Conservation (phyloP, 2,113 vertebrate genomes). For the Lagopus muta region DNA sequence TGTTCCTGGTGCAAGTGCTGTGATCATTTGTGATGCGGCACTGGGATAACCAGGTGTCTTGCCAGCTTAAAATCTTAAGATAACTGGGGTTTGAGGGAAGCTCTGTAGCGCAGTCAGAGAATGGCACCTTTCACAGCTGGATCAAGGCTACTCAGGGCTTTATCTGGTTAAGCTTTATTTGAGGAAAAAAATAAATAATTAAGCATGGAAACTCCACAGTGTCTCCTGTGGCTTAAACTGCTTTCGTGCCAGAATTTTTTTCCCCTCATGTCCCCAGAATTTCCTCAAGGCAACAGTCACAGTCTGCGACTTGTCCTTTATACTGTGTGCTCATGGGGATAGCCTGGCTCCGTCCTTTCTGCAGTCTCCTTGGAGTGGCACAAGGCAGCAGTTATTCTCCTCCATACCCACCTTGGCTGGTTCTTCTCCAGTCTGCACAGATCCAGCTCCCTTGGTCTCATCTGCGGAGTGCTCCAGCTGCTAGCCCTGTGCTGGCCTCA, state of each 20-base stretch:
- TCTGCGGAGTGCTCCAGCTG: accelerated
- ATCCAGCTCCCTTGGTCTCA: not conserved
- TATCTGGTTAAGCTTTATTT: not conserved
- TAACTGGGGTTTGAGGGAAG: not conserved
- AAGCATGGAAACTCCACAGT: not conserved
- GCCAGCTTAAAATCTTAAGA: not conserved
- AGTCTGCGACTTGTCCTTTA: not conserved
- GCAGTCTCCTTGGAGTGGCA: not conserved
- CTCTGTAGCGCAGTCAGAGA: not conserved
- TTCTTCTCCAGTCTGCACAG: not conserved
- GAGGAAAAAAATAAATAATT: not conserved
- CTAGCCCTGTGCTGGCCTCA: not conserved
- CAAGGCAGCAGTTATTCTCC: not conserved
- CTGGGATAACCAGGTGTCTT: not conserved
- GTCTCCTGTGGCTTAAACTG: not conserved
- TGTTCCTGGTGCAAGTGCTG: not conserved
- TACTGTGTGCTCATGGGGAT: not conserved
- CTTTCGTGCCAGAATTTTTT: not conserved
- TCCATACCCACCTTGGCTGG: not conserved
- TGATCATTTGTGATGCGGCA: not conserved
- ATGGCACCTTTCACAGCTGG: not conserved
- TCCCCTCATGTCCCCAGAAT: not conserved
- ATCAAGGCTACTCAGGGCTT: not conserved
- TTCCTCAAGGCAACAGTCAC: not conserved
- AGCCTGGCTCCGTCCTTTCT: not conserved